Percentiles rank a stretch among this genome's conserved stretches.
phyloP scores from a whole-genome alignment of 2,888 invertebrate genomes.

The Halocaridina rubra region DNA sequence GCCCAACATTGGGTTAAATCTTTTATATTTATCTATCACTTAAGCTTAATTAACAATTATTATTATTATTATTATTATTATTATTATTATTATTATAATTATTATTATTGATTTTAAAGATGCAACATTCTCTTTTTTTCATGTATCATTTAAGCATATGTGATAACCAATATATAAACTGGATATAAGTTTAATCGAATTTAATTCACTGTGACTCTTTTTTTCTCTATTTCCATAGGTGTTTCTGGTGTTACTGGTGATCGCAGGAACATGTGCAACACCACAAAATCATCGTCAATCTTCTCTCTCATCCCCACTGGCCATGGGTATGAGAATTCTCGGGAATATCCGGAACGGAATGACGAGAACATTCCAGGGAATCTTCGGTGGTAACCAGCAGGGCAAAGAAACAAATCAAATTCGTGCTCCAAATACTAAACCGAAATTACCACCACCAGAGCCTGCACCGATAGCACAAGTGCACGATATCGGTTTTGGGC shows the following conservation, averaged over 20 bases:
- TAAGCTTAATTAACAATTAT: too few species aligned
- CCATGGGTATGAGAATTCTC: slow-evolving; percentile 40
- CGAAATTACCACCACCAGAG: not conserved
- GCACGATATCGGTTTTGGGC: too few species aligned
- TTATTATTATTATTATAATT: too few species aligned
- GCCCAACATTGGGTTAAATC: too few species aligned
- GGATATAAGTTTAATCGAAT: too few species aligned
- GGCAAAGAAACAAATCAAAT: not conserved
- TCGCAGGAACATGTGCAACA: not conserved
- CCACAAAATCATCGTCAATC: slow-evolving; percentile 28
- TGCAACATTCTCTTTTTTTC: too few species aligned
- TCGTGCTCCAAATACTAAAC: not conserved
- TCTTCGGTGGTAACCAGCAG: slow-evolving; percentile 18
- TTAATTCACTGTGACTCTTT: not conserved
- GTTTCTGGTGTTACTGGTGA: not conserved
- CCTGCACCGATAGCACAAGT: not conserved
- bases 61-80: too few species aligned
- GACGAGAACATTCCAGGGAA: slow-evolving; percentile 25
- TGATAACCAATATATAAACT: too few species aligned
- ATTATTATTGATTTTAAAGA: too few species aligned
- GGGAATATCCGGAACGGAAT: slow-evolving; percentile 26
- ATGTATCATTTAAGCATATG: too few species aligned
- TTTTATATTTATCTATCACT: too few species aligned
- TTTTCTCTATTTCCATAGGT: not conserved
- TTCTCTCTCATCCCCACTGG: slow-evolving; percentile 13